These are phyloP conservation scores for Chaetura pelagica DNA, from an alignment of 2,113 vertebrate genomes.

Conservation along the genomic window DNA sequence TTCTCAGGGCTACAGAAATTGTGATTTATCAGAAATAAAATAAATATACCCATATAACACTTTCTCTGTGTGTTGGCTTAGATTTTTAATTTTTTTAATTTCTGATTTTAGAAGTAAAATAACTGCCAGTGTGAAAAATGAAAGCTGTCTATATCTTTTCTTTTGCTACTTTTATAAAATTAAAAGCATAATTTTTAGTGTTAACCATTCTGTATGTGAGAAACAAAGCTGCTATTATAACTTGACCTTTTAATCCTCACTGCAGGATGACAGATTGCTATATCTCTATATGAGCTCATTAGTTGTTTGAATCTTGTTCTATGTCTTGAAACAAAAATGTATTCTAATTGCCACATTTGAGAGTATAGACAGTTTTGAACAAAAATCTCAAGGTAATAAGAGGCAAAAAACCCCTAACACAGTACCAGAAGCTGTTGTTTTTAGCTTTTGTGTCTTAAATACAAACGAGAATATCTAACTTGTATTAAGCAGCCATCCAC, in stretches of 20 bases:
- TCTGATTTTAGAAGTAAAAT: not conserved
- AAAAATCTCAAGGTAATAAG: not conserved
- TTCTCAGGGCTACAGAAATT: not conserved
- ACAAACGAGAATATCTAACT: not conserved
- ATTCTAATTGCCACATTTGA: not conserved
- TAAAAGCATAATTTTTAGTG: not conserved
- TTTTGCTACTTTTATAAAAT: not conserved
- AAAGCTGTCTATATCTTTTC: not conserved
- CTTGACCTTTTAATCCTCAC: not conserved
- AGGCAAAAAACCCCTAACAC: not conserved
- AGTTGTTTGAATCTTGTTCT: not conserved
- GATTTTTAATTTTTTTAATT: not conserved
- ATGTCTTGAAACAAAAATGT: not conserved
- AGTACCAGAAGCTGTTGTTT: not conserved
- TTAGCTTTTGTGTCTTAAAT: not conserved
- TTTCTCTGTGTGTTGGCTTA: not conserved
- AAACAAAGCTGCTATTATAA: not conserved
- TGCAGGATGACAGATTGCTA: not conserved
- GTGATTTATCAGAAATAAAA: not conserved
- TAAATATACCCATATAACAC: not conserved
- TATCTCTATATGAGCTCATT: not conserved
- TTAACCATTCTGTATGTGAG: not conserved
- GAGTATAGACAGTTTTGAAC: not conserved
- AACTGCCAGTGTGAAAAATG: not conserved
- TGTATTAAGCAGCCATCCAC: not conserved